A percentile compares a stretch with the other conserved stretches of the same genome.
These are phyloP conservation scores for Branchipolynoe longqiensis DNA, from an alignment of 2,888 invertebrate genomes.

Conservation along the genomic window DNA sequence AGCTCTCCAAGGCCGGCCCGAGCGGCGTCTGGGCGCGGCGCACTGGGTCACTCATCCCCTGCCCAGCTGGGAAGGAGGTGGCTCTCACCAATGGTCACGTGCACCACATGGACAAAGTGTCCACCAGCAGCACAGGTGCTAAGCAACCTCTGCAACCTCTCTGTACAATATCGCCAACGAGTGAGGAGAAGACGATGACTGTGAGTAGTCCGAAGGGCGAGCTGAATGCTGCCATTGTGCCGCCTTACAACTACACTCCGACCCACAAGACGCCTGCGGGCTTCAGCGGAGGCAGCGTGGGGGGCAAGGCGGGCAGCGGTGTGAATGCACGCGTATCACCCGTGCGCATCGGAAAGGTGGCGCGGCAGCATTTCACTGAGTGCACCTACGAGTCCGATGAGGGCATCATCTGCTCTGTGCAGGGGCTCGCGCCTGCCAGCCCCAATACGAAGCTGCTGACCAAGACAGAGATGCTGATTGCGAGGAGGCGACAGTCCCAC, in stretches of 20 bases:
- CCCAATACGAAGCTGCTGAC: constrained; percentile 69
- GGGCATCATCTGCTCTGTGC: constrained; percentile 19
- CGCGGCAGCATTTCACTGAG: constrained; percentile 8
- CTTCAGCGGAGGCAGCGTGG: not conserved
- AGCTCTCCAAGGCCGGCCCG: not conserved
- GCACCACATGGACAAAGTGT: not conserved
- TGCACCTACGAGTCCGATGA: constrained; percentile 26
- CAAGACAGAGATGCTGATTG: constrained; percentile 80
- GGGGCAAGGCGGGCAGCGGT: not conserved
- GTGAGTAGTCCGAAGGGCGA: constrained; percentile 61
- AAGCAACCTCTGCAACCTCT: constrained; percentile 18
- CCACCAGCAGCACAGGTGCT: not conserved
- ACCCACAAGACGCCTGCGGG: constrained; percentile 62
- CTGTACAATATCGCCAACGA: not conserved
- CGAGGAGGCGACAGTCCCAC: constrained; percentile 71
- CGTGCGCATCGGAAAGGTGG: constrained; percentile 1
- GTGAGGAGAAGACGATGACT: constrained; percentile 40
- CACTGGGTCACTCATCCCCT: constrained; percentile 36
- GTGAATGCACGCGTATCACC: not conserved
- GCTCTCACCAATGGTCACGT: constrained; percentile 20
- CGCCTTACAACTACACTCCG: constrained; percentile 83
- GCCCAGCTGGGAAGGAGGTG: not conserved
- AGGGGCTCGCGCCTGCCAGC: constrained; percentile 5
- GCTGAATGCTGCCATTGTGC: constrained; percentile 81
- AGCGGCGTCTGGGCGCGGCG: constrained; percentile 33